Base-by-base conservation (phyloP, 2,113 vertebrate species). In the Blennius ocellaris region DNA sequence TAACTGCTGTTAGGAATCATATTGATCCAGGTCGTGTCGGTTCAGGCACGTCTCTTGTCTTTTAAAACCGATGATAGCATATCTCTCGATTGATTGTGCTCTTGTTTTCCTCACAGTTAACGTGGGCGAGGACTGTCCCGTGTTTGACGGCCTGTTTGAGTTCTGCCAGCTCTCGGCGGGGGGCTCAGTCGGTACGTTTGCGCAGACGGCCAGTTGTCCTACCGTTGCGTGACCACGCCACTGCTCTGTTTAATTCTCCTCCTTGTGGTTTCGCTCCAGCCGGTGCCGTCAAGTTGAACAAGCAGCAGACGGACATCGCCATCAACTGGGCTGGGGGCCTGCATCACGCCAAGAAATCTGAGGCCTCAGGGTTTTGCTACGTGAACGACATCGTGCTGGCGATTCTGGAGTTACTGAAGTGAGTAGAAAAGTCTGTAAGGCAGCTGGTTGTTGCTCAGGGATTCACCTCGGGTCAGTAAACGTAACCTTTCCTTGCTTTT, bases 311-410 rank as follows among this genome's bases (percentile, higher is more conserved):
- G 0, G 98, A 99, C 85, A 99, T 99, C 0, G 97, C 97, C 5
- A 96, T 99, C 84, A 99, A 99, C 78, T 99, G 98, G 98, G 97
- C 97, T 0, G 97, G 98, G 59, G 98, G 98, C 0, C 95, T 99
- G 71, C 98, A 99, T 87, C 98, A 99, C 0, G 98, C 98, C 62
- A 99, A 99, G 83, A 99, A 99, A 87, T 99, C 98, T 0, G 98
- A 99, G 79, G 98, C 98, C 5, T 99, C 98, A 7, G 98, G 98
- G 6, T 99, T 99, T 90, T 99, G 98, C 86, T 99, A 99, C 0
- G 97, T 99, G 91, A 99, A 99, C 7, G 98, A 99, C 84, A 99
- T 99, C 15, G 98, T 99, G 6, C 85, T 99, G 67, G 97, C 97
- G 78, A 99, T 99, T 91, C 90, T 99, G 90, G 98, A 99, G 85